Evolutionary conservation across 2,888 invertebrate genomes (phyloP).

Genomic region (Pollenia amentaria): DNA sequence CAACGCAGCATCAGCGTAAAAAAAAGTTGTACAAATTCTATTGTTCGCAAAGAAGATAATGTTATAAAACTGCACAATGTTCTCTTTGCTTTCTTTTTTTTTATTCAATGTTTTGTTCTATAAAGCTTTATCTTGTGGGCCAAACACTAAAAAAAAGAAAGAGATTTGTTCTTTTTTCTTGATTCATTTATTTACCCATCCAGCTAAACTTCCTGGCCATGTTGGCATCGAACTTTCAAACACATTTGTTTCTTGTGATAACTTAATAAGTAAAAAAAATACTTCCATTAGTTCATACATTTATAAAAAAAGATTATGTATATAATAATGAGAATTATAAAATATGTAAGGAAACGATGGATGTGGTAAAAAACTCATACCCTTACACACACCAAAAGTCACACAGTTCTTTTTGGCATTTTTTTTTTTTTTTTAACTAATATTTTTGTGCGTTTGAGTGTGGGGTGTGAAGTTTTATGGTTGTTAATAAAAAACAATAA

Average conservation of each 20-base stretch:
- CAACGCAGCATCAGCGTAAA: slow-evolving; percentile 60
- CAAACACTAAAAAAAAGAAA: slow-evolving; percentile 30
- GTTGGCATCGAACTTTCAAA: slow-evolving; percentile 50
- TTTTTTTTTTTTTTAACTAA: slow-evolving; percentile 15
- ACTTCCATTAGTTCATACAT: neutral
- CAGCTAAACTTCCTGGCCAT: slow-evolving; percentile 52
- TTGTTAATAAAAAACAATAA: slow-evolving; percentile 72
- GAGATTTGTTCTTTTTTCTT: slow-evolving; percentile 25
- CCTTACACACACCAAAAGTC: slow-evolving; percentile 18
- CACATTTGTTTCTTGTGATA: slow-evolving; percentile 65
- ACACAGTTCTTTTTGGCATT: slow-evolving; percentile 58
- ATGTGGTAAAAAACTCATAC: slow-evolving; percentile 43
- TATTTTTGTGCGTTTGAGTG: neutral
- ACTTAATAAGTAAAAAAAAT: slow-evolving; percentile 57
- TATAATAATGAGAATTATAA: slow-evolving; percentile 42
- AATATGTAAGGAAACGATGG: slow-evolving; percentile 41
- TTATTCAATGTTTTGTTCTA: slow-evolving; percentile 21
- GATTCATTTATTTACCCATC: slow-evolving; percentile 62
- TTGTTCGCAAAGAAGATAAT: slow-evolving; percentile 64
- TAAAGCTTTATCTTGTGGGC: slow-evolving; percentile 38
- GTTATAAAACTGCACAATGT: slow-evolving; percentile 46
- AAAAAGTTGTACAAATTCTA: slow-evolving; percentile 63
- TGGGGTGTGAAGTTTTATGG: slow-evolving; percentile 62
- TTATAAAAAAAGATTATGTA: slow-evolving; percentile 4
- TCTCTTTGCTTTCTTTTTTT: slow-evolving; percentile 2